Percentiles rank a stretch among this genome's conserved stretches.
Evolutionary conservation across 2,797 vertebrate genomes (phyloP).

Genomic region (Tadarida brasiliensis): DNA sequence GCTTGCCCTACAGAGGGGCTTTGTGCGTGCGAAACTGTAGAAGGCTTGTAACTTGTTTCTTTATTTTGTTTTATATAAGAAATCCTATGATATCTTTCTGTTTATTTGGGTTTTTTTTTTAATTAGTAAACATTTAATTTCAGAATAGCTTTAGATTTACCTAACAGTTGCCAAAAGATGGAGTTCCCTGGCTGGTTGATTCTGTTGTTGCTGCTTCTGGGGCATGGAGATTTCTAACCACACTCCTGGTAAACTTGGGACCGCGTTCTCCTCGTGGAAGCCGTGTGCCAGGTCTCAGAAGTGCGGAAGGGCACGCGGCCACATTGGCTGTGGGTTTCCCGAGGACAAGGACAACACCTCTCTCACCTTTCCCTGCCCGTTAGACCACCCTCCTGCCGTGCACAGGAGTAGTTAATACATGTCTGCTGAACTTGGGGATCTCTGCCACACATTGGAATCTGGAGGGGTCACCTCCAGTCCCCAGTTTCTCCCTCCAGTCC

Average conservation of each 20-base stretch:
- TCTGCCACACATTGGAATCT: neutral
- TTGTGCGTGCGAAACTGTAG: neutral
- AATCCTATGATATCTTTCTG: neutral
- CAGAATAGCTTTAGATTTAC: constrained; percentile 12
- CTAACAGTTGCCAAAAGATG: neutral
- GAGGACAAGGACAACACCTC: neutral
- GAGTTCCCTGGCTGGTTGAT: neutral
- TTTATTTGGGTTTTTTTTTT: neutral
- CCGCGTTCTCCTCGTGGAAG: neutral
- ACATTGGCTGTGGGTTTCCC: neutral
- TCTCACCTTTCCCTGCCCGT: neutral
- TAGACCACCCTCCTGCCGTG: neutral
- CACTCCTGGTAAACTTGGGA: neutral
- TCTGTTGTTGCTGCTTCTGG: neutral
- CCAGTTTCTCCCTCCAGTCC: no score
- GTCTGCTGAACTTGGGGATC: neutral
- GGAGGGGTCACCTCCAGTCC: neutral
- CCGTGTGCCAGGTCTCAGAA: neutral
- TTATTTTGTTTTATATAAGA: neutral
- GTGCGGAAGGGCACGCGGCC: neutral
- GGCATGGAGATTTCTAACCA: neutral
- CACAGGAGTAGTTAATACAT: neutral
- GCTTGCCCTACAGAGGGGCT: neutral
- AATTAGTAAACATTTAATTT: constrained; percentile 14
- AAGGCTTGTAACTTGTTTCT: neutral